Base-by-base conservation (phyloP, 2,113 vertebrate species). In the Epinephelus fuscoguttatus region DNA sequence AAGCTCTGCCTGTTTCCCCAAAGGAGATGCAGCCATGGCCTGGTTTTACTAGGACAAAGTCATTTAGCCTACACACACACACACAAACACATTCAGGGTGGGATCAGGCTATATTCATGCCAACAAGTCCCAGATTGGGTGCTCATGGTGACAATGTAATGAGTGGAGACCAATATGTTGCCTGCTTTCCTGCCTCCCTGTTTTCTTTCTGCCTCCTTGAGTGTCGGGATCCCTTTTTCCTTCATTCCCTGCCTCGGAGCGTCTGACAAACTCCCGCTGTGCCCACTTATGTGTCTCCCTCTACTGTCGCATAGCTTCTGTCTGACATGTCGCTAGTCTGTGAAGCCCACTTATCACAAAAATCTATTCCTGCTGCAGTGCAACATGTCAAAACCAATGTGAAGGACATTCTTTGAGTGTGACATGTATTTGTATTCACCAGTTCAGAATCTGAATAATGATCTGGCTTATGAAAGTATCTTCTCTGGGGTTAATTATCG, bases 161-260 rank as follows among this genome's bases (percentile, higher is more conserved):
- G 91, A 90, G 84, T 68, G 37, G 55, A 86, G 81, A 86, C 87
- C 92, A 92, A 92, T 91, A 94, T 92, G 91, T 84, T 77, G 79
- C 83, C 64, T 79, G 78, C 55, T 60, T 79, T 62, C 53, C 70
- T 86, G 78, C 75, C 50, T 78, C 68, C 72, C 67, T 71, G 82
- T 76, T 81, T 70, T 83, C 50, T 85, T 86, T 67, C 67, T 80
- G 84, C 82, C 66, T 86, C 78, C 80, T 73, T 76, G 59, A 82
- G 75, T 69, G 40, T 79, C 12, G 21, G 78, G 55, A 84, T 84
- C 45, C 42, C 61, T 62, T 78, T 53, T 74, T 47, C 60, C 75
- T 66, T 81, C 64, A 37, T 83, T 85, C 75, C 17, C 70, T 61
- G 75, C 71, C 80, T 84, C 13, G 47, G 63, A 92, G 70, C 71